Base-by-base conservation (phyloP, 2,113 vertebrate species). In the Dasyornis broadbenti region DNA sequence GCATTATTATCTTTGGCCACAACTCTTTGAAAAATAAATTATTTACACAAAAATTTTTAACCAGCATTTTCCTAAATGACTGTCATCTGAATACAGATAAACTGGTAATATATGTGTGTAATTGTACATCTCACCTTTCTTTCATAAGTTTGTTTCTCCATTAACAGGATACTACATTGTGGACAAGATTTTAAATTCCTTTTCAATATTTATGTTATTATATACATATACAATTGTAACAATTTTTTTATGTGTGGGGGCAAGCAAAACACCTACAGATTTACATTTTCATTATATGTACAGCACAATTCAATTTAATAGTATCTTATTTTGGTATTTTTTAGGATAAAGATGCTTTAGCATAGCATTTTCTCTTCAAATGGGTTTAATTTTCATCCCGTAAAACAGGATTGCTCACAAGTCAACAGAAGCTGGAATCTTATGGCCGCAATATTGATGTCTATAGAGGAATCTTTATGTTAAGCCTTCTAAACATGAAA, bases 391-490 rank as follows among this genome's bases (percentile, higher is more conserved):
- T 69, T 87, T 85, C 31, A 76, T 44, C n/a, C 75, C 33, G 6
- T 54, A 50, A 50, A 86, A 50, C 35, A 88, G 42, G n/a, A 82
- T 10, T 17, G 17, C 73, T 77, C 82, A 54, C 64, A 45, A 85
- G 72, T 40, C 28, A 57, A 42, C 75, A 47, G 54, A 70, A 72
- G 13, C 15, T 83, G 35, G 53, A 69, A 63, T 57, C 18, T 72
- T 61, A 63, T 0, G 0, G 35, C 61, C 7, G 1, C 49, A 72
- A 12, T 31, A 37, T 9, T 2, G 0, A 39, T 31, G 19, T 42
- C 24, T 52, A 22, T 2, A 91, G 35, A 93, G 57, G 37, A 84
- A 76, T 68, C 9, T 37, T 73, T 49, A 35, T 14, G 6, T 35
- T 39, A 70, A 78, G 24, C 27, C 72, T 73, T 49, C 39, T 49